Conservation (phyloP, 2,797 vertebrate species). For the Dendrocincla fuliginosa region DNA sequence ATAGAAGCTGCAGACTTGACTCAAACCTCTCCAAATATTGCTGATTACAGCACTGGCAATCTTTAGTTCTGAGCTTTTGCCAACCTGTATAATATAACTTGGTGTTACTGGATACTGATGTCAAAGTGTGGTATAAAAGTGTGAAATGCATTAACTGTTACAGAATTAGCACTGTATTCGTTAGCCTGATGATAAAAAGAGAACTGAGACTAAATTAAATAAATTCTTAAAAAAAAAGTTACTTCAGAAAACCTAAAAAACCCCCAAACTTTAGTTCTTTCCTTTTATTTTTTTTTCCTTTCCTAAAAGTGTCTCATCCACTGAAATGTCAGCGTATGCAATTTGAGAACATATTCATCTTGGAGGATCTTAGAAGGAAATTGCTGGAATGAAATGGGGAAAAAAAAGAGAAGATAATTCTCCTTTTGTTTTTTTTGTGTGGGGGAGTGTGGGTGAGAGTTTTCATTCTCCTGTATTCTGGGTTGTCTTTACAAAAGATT, state of each 20-base stretch:
- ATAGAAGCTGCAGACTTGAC: not conserved
- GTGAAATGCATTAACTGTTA: constrained; percentile 43
- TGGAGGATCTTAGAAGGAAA: constrained; percentile 62
- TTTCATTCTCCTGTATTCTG: constrained; percentile 71
- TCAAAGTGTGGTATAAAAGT: not conserved
- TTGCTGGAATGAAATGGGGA: constrained; percentile 26
- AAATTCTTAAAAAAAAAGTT: not conserved
- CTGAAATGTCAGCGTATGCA: constrained; percentile 30
- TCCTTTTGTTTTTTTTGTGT: constrained; percentile 81
- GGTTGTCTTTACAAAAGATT: constrained; percentile 85
- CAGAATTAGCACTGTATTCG: constrained; percentile 44
- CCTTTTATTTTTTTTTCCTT: not conserved
- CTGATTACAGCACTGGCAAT: not conserved
- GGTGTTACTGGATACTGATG: not conserved
- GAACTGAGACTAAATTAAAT: constrained; percentile 31
- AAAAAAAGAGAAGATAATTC: constrained; percentile 78
- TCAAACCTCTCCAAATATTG: not conserved
- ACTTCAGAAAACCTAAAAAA: not conserved
- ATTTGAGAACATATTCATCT: constrained; percentile 51
- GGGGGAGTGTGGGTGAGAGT: not conserved
- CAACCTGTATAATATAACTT: not conserved
- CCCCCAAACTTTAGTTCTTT: not conserved
- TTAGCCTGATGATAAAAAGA: constrained; percentile 33
- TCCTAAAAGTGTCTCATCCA: not conserved
- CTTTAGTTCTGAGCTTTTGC: not conserved